Evolutionary conservation across 2,797 vertebrate genomes (phyloP).

Genomic region (Poecilia wingei): DNA sequence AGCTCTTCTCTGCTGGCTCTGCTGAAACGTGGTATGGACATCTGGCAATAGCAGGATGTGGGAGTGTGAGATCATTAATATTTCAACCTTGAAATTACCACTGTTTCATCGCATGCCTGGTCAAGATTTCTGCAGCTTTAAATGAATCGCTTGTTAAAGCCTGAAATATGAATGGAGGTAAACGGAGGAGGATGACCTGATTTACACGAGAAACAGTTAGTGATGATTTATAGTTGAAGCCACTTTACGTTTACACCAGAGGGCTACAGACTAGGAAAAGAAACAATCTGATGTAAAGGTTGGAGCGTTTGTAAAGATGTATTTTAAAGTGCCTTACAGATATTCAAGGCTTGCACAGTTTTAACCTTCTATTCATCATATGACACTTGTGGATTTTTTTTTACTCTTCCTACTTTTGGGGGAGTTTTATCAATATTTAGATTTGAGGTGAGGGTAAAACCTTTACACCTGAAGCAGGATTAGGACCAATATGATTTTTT

Average conservation of each 20-base stretch:
- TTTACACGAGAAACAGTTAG: background rate
- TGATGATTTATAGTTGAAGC: background rate
- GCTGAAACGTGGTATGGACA: background rate
- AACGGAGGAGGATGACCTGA: background rate
- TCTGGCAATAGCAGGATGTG: slow-evolving; percentile 22
- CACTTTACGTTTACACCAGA: background rate
- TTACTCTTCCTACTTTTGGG: background rate
- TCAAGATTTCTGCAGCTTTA: slow-evolving; percentile 1
- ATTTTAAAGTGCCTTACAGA: background rate
- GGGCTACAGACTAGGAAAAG: background rate
- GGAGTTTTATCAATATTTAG: background rate
- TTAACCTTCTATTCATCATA: background rate
- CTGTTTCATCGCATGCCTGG: slow-evolving; percentile 1
- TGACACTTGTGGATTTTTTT: background rate
- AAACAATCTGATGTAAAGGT: background rate
- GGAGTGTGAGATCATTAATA: slow-evolving; percentile 29
- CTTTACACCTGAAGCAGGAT: background rate
- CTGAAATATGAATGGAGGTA: background rate
- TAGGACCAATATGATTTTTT: background rate
- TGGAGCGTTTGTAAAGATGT: background rate
- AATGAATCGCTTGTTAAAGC: background rate
- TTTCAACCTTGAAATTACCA: slow-evolving; percentile 35
- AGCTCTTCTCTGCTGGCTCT: slow-evolving; percentile 10
- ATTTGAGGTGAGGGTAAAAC: background rate
- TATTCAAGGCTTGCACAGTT: background rate